These are phyloP conservation scores for Prenolepis imparis DNA, from an alignment of 2,888 invertebrate species.

Conservation along the genomic window DNA sequence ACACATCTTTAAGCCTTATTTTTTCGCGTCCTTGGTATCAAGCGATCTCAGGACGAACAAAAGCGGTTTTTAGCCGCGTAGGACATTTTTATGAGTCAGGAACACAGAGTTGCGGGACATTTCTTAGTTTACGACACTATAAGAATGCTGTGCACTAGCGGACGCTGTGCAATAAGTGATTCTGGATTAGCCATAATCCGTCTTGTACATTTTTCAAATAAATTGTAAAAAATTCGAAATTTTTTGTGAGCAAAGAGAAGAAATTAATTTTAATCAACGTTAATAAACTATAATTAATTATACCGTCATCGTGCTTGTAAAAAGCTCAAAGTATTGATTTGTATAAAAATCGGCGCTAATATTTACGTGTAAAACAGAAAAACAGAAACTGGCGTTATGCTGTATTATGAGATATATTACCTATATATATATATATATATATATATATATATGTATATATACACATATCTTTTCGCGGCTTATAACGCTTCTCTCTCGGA, in stretches of 20 bases:
- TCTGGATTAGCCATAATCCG: not conserved
- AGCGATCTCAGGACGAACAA: conserved; percentile 70
- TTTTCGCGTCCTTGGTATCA: conserved; percentile 64
- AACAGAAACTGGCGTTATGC: not conserved
- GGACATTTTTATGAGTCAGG: conserved; percentile 55
- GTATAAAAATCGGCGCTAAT: not conserved
- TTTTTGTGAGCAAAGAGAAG: not conserved
- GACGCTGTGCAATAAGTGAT: conserved; percentile 12
- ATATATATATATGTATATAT: conserved; percentile 37
- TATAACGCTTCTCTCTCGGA: conserved; percentile 28
- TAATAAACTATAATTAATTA: not conserved
- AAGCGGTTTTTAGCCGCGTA: conserved; percentile 42
- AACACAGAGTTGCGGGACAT: conserved; percentile 9
- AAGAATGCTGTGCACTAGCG: not conserved
- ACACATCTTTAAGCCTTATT: conserved; percentile 65
- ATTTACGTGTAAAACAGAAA: conserved; percentile 12
- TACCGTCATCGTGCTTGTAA: not conserved
- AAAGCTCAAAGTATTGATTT: not conserved
- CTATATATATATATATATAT: conserved; percentile 23
- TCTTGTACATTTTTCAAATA: not conserved
- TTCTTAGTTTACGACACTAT: conserved; percentile 14
- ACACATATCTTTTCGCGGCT: conserved; percentile 25
- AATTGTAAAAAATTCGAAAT: not conserved
- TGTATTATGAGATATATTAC: conserved; percentile 24
- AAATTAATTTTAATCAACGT: not conserved